Percentiles rank a stretch among this genome's conserved stretches.
phyloP scores from a whole-genome alignment of 2,113 vertebrate species.

The Diadophis punctatus region DNA sequence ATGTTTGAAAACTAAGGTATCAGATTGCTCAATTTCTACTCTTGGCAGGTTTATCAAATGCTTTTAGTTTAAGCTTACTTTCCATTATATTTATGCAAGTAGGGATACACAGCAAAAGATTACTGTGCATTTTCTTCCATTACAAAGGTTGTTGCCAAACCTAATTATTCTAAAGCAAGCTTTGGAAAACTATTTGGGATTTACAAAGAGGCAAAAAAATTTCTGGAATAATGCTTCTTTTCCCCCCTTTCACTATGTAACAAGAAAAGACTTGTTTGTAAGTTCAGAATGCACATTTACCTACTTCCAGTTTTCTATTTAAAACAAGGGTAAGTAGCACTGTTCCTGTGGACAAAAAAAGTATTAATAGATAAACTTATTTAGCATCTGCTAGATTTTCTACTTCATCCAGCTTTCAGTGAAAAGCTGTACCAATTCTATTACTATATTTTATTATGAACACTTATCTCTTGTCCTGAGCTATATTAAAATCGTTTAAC shows the following conservation, averaged over 20 bases:
- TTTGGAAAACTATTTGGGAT: neutral
- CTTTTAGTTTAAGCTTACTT: neutral
- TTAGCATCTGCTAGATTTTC: neutral
- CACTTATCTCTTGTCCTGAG: neutral
- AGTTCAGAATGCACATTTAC: neutral
- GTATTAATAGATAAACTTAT: neutral
- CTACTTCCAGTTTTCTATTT: neutral
- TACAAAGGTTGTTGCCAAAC: neutral
- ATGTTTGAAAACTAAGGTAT: neutral
- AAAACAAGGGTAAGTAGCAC: neutral
- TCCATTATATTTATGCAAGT: neutral
- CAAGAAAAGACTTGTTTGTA: neutral
- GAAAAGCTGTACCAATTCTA: neutral
- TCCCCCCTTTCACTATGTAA: neutral
- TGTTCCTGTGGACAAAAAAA: neutral
- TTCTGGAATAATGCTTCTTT: neutral
- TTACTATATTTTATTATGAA: neutral
- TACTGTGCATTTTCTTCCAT: neutral
- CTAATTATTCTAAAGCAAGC: neutral
- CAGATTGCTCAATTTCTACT: neutral
- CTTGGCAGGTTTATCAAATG: neutral
- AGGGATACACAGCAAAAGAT: neutral
- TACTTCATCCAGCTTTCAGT: neutral
- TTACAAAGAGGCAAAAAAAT: too few relatives aligned
- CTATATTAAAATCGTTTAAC: neutral